phyloP scores from a whole-genome alignment of 1,140 invertebrate genomes.

The Triops longicaudatus region DNA sequence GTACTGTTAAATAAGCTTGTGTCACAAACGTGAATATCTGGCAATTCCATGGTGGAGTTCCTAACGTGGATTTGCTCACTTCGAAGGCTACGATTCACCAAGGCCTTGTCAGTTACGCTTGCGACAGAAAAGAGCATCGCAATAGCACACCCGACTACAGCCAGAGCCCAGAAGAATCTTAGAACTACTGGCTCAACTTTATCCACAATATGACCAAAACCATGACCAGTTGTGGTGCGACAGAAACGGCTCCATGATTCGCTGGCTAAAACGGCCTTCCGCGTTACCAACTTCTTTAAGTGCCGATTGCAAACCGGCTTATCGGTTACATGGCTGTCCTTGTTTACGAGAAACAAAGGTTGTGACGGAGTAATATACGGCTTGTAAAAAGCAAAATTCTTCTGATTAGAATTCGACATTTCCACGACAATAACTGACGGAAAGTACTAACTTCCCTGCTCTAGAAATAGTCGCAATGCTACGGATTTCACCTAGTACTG shows the following conservation, averaged over 20 bases:
- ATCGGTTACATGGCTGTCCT: not conserved
- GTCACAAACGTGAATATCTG: conserved; percentile 26
- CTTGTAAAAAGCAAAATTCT: not conserved
- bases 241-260: conserved; percentile 1
- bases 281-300: not conserved
- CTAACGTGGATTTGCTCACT: conserved; percentile 16
- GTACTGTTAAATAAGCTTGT: conserved; percentile 20
- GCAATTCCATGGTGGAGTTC: conserved; percentile 23
- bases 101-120: conserved; percentile 20
- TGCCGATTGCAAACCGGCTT: not conserved
- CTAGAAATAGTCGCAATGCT: too few relatives aligned
- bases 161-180: conserved; percentile 18
- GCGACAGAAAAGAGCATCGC: conserved; percentile 16
- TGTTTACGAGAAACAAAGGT: not conserved
- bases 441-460: not conserved
- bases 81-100: conserved; percentile 20
- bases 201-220: conserved; percentile 24
- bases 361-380: not conserved
- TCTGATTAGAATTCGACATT: not conserved
- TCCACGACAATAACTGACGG: not conserved
- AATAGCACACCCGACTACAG: not conserved
- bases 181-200: not conserved
- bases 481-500: too few relatives aligned
- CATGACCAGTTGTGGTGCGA: conserved; percentile 24
- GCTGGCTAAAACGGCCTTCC: not conserved